Percentiles rank a stretch among this genome's conserved stretches.
phyloP scores from a whole-genome alignment of 1,140 invertebrate genomes.

The Marisa cornuarietis region DNA sequence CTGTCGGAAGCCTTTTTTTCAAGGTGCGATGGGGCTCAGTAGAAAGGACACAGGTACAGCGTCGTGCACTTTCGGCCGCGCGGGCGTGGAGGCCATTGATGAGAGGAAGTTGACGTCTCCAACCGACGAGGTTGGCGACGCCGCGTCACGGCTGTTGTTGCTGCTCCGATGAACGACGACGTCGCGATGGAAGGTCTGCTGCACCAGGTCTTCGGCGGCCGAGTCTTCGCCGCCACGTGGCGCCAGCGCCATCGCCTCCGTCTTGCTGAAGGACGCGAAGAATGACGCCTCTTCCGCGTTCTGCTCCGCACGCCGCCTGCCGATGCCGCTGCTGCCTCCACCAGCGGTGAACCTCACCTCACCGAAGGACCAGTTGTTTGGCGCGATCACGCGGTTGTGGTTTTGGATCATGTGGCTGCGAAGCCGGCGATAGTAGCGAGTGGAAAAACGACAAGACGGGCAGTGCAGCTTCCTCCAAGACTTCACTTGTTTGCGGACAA shows the following conservation, averaged over 20 bases:
- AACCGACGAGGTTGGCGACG: background rate
- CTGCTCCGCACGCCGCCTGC: background rate
- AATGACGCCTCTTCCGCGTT: background rate
- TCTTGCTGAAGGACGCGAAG: too few relatives aligned
- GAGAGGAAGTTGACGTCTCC: conserved; percentile 76
- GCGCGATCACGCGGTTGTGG: conserved; percentile 16
- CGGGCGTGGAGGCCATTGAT: conserved; percentile 90
- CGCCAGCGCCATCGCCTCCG: too few relatives aligned
- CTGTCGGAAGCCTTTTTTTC: conserved; percentile 10
- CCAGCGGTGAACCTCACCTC: background rate
- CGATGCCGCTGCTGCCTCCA: too few relatives aligned
- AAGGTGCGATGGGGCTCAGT: conserved; percentile 79
- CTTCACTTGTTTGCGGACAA: background rate
- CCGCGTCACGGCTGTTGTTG: conserved; percentile 42
- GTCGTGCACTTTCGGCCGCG: conserved; percentile 82
- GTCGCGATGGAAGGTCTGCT: conserved; percentile 30
- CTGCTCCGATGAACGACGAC: conserved; percentile 40
- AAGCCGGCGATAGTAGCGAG: conserved; percentile 49
- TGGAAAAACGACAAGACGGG: conserved; percentile 44
- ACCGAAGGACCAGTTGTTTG: background rate
- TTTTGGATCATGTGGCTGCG: conserved; percentile 48
- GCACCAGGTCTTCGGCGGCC: conserved; percentile 21
- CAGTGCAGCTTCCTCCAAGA: conserved; percentile 24
- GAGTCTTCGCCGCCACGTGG: too few relatives aligned
- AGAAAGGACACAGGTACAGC: conserved; percentile 88